These are phyloP conservation scores for Myotis yumanensis DNA, from an alignment of 2,113 vertebrate genomes.

Conservation along the genomic window DNA sequence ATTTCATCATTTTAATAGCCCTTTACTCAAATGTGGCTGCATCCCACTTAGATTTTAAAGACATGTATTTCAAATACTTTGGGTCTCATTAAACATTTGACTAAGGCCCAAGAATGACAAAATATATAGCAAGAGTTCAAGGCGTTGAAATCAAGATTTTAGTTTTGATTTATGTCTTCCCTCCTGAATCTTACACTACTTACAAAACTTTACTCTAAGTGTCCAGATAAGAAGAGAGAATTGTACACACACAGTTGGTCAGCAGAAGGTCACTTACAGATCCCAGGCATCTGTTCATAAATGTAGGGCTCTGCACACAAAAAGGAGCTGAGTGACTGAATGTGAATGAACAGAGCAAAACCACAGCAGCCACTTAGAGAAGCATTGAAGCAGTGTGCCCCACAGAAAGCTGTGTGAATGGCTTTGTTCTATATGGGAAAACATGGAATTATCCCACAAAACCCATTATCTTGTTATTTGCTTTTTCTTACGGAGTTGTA, in stretches of 20 bases:
- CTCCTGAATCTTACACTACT: conserved; percentile 23
- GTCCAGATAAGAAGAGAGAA: conserved; percentile 35
- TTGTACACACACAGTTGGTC: neutral
- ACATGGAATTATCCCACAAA: neutral
- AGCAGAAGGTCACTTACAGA: neutral
- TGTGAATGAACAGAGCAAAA: neutral
- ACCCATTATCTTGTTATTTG: neutral
- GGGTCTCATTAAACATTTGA: conserved; percentile 66
- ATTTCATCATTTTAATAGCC: conserved; percentile 71
- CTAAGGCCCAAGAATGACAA: conserved; percentile 43
- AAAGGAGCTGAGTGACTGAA: neutral
- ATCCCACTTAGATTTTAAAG: conserved; percentile 55
- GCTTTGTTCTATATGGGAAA: neutral
- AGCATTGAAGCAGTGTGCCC: neutral
- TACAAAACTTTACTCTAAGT: conserved; percentile 44
- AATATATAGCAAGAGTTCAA: conserved; percentile 33
- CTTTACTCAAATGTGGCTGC: conserved; percentile 56
- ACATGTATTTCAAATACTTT: conserved; percentile 56
- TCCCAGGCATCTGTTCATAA: neutral
- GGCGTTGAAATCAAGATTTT: neutral
- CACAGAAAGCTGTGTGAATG: neutral
- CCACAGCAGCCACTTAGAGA: neutral
- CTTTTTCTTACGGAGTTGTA: neutral
- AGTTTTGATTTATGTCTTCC: conserved; percentile 48
- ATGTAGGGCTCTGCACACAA: neutral